Conservation (phyloP, 2,113 vertebrate species). For the Semnopithecus entellus region DNA sequence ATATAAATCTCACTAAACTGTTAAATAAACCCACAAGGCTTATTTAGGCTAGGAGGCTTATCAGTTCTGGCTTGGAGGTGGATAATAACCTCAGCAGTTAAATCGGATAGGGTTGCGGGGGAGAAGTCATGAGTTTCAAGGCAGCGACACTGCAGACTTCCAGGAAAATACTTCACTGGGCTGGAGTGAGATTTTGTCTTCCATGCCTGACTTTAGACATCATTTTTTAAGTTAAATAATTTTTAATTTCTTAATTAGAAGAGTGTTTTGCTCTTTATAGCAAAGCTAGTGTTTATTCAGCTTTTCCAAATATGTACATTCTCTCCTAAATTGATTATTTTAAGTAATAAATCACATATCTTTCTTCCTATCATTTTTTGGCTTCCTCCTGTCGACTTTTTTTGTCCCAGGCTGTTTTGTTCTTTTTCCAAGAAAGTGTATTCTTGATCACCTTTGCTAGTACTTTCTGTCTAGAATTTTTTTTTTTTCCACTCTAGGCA, state of each 20-base stretch:
- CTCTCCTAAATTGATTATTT: not conserved
- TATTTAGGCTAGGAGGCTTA: no score
- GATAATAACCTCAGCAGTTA: not conserved
- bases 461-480: not conserved
- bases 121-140: not conserved
- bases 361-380: not conserved
- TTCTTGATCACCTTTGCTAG: not conserved
- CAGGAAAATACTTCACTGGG: not conserved
- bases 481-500: not conserved
- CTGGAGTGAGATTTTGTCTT: not conserved
- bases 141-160: not conserved
- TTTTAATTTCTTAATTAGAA: not conserved
- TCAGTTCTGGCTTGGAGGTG: not conserved
- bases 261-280: not conserved
- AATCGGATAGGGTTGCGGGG: no score
- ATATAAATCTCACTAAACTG: not conserved
- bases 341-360: not conserved
- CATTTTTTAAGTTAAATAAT: not conserved
- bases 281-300: not conserved
- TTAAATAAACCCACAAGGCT: not conserved
- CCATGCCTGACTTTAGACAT: not conserved
- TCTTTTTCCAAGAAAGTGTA: not conserved
- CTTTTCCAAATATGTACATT: not conserved
- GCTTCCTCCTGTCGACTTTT: not conserved
- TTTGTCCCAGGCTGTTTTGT: no score